A percentile compares a stretch with the other conserved stretches of the same genome.
These are phyloP conservation scores for Otus sunia DNA, from an alignment of 2,113 vertebrate species.

Conservation along the genomic window DNA sequence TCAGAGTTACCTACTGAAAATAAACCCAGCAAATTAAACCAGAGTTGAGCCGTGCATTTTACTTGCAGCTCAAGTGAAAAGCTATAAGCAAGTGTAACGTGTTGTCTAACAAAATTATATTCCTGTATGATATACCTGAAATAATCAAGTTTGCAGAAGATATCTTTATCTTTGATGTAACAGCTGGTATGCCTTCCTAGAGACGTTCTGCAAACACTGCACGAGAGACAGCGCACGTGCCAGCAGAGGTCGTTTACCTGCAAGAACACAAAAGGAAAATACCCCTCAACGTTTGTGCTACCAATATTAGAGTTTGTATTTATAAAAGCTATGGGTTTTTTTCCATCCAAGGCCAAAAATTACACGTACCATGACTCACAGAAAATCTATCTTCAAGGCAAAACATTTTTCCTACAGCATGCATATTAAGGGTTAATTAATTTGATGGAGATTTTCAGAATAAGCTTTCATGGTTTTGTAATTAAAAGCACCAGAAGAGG, in stretches of 20 bases:
- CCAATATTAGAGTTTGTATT: neutral
- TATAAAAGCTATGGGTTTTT: neutral
- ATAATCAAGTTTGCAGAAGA: constrained; percentile 99
- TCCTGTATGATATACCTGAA: constrained; percentile 82
- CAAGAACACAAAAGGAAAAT: neutral
- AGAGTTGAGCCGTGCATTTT: neutral
- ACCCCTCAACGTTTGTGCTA: neutral
- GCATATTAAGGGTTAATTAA: neutral
- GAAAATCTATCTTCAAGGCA: neutral
- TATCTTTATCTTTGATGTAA: constrained; percentile 97
- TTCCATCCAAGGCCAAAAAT: neutral
- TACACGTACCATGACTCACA: rapidly evolving
- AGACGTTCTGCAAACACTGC: constrained; percentile 93
- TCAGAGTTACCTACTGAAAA: neutral
- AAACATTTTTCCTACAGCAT: neutral
- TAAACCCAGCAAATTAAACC: neutral
- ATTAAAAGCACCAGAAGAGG: neutral
- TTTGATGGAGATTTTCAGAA: neutral
- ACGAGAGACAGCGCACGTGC: constrained; percentile 96
- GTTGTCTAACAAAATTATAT: neutral
- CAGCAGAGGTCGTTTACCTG: constrained; percentile 98
- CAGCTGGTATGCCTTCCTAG: constrained; percentile 94
- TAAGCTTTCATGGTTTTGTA: neutral
- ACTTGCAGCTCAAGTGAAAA: neutral
- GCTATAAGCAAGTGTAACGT: neutral